Base-by-base conservation (phyloP, 2,888 invertebrate genomes). In the Griposia aprilina region DNA sequence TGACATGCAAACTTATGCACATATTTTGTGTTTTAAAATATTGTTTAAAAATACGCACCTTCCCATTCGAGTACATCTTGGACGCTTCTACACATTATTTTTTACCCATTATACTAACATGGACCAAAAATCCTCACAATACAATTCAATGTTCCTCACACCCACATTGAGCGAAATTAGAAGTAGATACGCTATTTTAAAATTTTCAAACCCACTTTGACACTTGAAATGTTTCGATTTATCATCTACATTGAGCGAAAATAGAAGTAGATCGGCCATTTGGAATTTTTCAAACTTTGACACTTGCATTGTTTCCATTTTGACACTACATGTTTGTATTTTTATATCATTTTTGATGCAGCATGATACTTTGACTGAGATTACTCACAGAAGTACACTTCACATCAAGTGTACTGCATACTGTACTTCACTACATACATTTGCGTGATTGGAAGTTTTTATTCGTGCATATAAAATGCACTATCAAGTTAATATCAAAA, bases 251-350 rank as follows among this genome's bases (percentile, higher is more conserved):
- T 74, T 65, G 45, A 78, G 36, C 45, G 50, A 63, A 62, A 68
- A 74, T 86, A 80, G 82, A 62, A 81, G 80, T 85, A 88, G 85
- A 66, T 82, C 74, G 65, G 80, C 80, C n/a, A 70, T 73, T 76
- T 86, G 76, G 30, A 67, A n/a, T 65, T 79, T 71, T 72, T 65
- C 15, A 15, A 72, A 74, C 11, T 76, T 67, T 75, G 36, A 85
- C 79, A 76, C 69, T 75, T 70, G 63, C 62, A 52, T 60, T 81
- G 50, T 80, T 83, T 63, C 17, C 55, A 78, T 69, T 73, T 77
- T 78, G 30, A 87, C 76, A 84, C 62, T 45, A 73, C 72, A 78
- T 63, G 15, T 80, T 82, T 74, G 36, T 17, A 74, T 41, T 76
- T 63, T 45, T 26, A 52, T 50, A 55, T 65, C 4, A 26, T 52